Base-by-base conservation (phyloP, 2,113 vertebrate genomes). In the Anseranas semipalmata region DNA sequence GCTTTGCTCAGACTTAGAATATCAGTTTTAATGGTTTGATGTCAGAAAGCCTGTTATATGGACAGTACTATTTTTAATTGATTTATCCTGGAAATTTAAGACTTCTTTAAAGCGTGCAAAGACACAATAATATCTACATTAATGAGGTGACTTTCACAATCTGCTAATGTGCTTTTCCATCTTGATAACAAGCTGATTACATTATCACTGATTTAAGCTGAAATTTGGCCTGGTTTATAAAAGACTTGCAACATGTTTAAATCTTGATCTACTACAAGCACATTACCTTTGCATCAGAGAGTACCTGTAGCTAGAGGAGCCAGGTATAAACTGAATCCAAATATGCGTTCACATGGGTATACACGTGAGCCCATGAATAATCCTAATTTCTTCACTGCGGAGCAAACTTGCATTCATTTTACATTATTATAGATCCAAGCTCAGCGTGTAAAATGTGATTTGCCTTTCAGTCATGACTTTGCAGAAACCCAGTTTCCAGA, bases 111-210 rank as follows among this genome's bases (percentile, higher is more conserved):
- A 92, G 50, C n/a, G 75, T 79, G 72, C 53, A 81, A 95, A 95
- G 93, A 91, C 93, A 94, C 90, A 95, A 95, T 88, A 96, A 86
- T 94, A 92, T 95, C 93, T 95, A 85, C 87, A 5, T 86, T 15
- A 89, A 75, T 90, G 75, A 67, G 33, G 39, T 86, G 74, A 46
- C 18, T 90, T 80, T 50, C 80, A 65, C 32, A 48, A 3, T 87
- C 56, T 91, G 35, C 35, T 48, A 46, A 21, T 59, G 19, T 79
- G 50, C 50, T 92, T 89, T 68, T 68, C 63, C 58, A 0, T 72
- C 43, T 82, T 63, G 30, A 56, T 52, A 56, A 41, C 39, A 56
- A 90, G 45, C 7, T 66, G 48, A 74, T 84, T 66, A 81, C 75
- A 62, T 35, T 77, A 15, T 50, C 46, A 35, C 46, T 67, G 63